Evolutionary conservation across 2,113 vertebrate species (phyloP).

Genomic region (Bombycilla garrulus): DNA sequence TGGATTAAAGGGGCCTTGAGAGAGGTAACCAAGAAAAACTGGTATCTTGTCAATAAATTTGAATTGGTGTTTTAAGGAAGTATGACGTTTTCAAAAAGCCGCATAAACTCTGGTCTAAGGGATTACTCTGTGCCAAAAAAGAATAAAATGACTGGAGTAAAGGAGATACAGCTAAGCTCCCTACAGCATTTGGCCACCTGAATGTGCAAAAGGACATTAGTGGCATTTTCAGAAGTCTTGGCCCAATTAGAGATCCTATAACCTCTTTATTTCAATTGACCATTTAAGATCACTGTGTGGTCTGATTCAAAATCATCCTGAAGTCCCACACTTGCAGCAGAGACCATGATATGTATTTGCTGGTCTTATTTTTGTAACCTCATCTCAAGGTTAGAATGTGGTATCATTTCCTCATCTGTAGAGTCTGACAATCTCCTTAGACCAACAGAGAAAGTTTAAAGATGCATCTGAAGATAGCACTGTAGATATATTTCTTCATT

Average conservation of each 20-base stretch:
- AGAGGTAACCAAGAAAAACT: not conserved
- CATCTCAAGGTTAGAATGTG: not conserved
- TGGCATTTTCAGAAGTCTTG: not conserved
- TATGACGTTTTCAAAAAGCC: not conserved
- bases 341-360: not conserved
- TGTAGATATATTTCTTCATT: not conserved
- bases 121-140: not conserved
- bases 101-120: not conserved
- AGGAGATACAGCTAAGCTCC: not conserved
- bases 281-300: not conserved
- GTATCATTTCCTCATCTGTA: not conserved
- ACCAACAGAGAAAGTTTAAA: not conserved
- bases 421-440: not conserved
- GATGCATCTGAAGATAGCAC: not conserved
- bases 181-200: not conserved
- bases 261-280: not conserved
- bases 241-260: not conserved
- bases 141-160: not conserved
- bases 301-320: not conserved
- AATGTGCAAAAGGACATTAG: not conserved
- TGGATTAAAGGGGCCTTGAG: not conserved
- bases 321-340: not conserved
- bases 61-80: not conserved
- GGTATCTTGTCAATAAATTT: not conserved
- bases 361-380: not conserved